Percentiles rank a stretch among this genome's conserved stretches.
phyloP scores from a whole-genome alignment of 2,113 vertebrate species.

The Archocentrus centrarchus region DNA sequence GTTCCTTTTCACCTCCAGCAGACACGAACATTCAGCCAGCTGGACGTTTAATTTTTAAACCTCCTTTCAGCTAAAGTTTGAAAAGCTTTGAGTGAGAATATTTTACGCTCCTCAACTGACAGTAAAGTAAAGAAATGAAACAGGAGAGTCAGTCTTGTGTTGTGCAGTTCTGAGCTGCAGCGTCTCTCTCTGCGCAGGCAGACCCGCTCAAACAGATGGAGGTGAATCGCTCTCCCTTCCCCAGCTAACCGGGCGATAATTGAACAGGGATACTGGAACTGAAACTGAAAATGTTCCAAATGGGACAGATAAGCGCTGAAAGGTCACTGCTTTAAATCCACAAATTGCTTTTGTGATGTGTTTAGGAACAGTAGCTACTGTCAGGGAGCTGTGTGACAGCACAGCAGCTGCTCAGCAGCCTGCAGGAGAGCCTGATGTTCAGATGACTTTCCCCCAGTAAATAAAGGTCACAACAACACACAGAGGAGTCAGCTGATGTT shows the following conservation, averaged over 20 bases:
- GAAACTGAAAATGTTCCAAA: constrained; percentile 38
- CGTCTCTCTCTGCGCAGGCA: not conserved
- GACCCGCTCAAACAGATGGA: constrained; percentile 18
- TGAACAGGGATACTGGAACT: constrained; percentile 23
- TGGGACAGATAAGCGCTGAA: constrained; percentile 5
- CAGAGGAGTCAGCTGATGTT: constrained; percentile 18
- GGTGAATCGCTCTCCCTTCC: not conserved
- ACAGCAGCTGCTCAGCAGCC: constrained; percentile 47
- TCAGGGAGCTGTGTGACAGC: constrained; percentile 8
- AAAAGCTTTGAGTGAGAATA: not conserved
- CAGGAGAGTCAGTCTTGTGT: not conserved
- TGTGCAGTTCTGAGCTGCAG: constrained; percentile 2
- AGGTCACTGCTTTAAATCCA: constrained; percentile 25
- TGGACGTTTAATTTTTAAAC: not conserved
- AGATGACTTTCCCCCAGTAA: constrained; percentile 36
- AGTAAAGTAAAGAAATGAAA: not conserved
- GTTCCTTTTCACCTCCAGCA: not conserved
- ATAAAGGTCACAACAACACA: constrained; percentile 42
- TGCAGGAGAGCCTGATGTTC: constrained; percentile 41
- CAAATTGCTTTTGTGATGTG: not conserved
- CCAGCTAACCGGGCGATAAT: constrained; percentile 36
- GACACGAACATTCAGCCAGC: not conserved
- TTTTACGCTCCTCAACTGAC: not conserved
- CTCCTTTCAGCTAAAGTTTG: not conserved
- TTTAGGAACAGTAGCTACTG: constrained; percentile 5